A percentile compares a stretch with the other conserved stretches of the same genome.
Conservation (phyloP, 2,888 invertebrate species). For the Ellobium chinense region DNA sequence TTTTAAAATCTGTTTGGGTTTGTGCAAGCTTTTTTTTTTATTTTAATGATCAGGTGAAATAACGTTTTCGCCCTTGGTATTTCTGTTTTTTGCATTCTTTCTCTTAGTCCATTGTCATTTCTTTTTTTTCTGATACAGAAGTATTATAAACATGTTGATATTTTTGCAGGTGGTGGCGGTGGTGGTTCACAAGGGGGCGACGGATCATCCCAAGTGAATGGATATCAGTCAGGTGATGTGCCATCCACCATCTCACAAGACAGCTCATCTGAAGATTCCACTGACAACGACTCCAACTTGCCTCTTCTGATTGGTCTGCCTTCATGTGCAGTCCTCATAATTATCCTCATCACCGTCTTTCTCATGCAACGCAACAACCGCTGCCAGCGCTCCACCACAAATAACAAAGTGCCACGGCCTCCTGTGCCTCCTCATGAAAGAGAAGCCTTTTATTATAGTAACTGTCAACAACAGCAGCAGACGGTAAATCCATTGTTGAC, state of each 20-base stretch:
- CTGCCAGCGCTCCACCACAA: conserved; percentile 49
- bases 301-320: conserved; percentile 74
- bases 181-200: not conserved
- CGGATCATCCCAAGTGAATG: not conserved
- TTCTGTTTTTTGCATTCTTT: too few relatives aligned
- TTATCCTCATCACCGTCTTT: conserved; percentile 64
- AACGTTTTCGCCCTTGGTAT: too few relatives aligned
- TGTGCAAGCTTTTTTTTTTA: too few relatives aligned
- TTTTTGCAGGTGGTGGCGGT: not conserved
- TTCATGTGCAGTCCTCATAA: conserved; percentile 63
- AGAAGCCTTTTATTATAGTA: conserved; percentile 50
- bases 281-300: conserved; percentile 58
- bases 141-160: not conserved
- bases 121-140: not conserved
- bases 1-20: too few relatives aligned
- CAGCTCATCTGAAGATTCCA: conserved; percentile 30
- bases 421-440: conserved; percentile 59
- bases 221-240: not conserved
- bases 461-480: conserved; percentile 52
- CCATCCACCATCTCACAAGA: conserved; percentile 21
- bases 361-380: conserved; percentile 58
- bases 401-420: conserved; percentile 49
- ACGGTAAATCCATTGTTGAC: conserved; percentile 52
- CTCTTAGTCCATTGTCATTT: not conserved
- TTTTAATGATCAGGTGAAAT: too few relatives aligned